phyloP scores from a whole-genome alignment of 2,888 invertebrate species.

The Autographa pulchrina region DNA sequence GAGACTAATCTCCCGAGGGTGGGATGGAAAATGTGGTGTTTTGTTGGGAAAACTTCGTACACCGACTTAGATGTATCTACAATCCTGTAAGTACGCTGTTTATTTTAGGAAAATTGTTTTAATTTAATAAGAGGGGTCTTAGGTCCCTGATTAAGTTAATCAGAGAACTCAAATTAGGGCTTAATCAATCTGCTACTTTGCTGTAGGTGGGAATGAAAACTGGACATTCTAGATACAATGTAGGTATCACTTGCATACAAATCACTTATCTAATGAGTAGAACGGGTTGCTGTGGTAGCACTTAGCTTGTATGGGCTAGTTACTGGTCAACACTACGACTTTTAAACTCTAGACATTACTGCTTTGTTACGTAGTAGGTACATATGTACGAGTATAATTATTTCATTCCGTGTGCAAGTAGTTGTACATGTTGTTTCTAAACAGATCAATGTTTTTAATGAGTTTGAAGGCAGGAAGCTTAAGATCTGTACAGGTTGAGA shows the following conservation, averaged over 20 bases:
- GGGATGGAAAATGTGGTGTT: too few species aligned
- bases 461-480: background rate
- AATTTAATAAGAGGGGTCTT: background rate
- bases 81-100: too few species aligned
- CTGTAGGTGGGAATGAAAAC: background rate
- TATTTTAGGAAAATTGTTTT: too few species aligned
- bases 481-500: background rate
- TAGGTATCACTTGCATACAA: conserved; percentile 11
- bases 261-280: conserved; percentile 25
- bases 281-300: conserved; percentile 25
- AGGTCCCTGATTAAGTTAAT: background rate
- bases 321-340: conserved; percentile 18
- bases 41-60: too few species aligned
- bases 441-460: background rate
- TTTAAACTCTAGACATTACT: conserved; percentile 11
- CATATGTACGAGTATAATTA: background rate
- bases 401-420: conserved; percentile 1
- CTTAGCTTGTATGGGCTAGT: conserved; percentile 18
- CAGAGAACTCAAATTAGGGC: background rate
- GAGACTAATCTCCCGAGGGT: too few species aligned
- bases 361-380: background rate
- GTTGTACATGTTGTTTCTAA: background rate
- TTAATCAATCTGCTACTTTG: background rate
- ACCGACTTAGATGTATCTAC: too few species aligned
- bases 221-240: conserved; percentile 14